phyloP scores from a whole-genome alignment of 2,797 vertebrate genomes.

The Scomberomorus guttatus region DNA sequence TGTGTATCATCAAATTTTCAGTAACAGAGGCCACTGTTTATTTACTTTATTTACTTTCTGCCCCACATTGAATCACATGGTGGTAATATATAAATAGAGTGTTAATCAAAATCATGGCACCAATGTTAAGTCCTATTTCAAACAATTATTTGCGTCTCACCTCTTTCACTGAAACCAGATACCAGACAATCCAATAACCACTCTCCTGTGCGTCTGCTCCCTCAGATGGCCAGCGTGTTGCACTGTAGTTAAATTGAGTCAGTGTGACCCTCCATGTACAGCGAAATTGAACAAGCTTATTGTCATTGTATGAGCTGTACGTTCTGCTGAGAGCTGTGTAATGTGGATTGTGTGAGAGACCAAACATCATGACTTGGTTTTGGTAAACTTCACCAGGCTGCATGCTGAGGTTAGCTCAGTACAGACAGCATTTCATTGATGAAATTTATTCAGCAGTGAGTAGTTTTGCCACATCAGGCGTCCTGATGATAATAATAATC shows the following conservation, averaged over 20 bases:
- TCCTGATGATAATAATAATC: constrained; percentile 19
- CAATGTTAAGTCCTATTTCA: constrained; percentile 43
- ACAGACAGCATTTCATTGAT: constrained; percentile 6
- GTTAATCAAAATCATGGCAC: constrained; percentile 46
- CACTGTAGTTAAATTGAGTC: constrained; percentile 50
- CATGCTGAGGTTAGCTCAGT: constrained; percentile 6
- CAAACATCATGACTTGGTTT: constrained; percentile 37
- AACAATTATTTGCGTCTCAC: constrained; percentile 40
- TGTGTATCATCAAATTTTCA: constrained; percentile 13
- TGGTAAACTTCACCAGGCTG: constrained; percentile 37
- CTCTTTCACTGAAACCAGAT: constrained; percentile 35
- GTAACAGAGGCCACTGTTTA: not conserved
- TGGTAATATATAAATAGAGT: constrained; percentile 25
- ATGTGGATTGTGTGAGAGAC: constrained; percentile 49
- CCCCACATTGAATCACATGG: constrained; percentile 4
- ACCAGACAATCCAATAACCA: constrained; percentile 50
- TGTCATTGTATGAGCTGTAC: constrained; percentile 42
- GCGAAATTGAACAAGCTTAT: constrained; percentile 62
- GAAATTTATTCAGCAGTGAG: constrained; percentile 5
- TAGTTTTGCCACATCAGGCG: constrained; percentile 6
- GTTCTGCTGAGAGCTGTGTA: constrained; percentile 34
- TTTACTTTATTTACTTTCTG: not conserved
- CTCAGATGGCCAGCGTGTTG: constrained; percentile 25
- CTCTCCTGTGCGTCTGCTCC: constrained; percentile 25
- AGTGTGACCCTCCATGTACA: constrained; percentile 49